phyloP scores from a whole-genome alignment of 2,888 invertebrate species.

The Oligia fasciuncula region DNA sequence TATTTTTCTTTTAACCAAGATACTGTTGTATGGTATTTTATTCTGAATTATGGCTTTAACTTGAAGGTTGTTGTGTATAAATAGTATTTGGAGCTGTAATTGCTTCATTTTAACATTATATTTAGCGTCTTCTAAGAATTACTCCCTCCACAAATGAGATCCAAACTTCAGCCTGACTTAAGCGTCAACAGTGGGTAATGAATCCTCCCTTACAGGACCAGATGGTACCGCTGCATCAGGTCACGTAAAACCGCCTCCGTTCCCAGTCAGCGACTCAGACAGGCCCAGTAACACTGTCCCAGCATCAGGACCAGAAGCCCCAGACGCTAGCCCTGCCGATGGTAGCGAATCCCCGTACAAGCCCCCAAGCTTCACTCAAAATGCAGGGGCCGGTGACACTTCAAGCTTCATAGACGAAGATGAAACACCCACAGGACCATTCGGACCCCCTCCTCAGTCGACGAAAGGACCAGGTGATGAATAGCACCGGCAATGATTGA shows the following conservation, averaged over 20 bases:
- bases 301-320: constrained; percentile 64
- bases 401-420: constrained; percentile 81
- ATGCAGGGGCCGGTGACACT: constrained; percentile 68
- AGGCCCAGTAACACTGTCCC: constrained; percentile 71
- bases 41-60: no score
- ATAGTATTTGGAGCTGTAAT: background rate
- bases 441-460: constrained; percentile 80
- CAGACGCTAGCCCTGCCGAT: constrained; percentile 64
- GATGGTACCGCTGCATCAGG: constrained; percentile 90
- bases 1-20: no score
- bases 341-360: constrained; percentile 62
- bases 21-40: no score
- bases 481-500: constrained; percentile 85
- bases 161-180: no score
- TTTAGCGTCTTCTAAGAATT: background rate
- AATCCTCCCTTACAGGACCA: constrained; percentile 74
- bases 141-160: no score
- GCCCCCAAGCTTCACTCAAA: constrained; percentile 66
- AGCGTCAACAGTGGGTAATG: background rate
- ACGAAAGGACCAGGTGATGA: constrained; percentile 88
- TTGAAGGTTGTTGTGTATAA: no score
- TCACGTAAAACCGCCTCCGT: constrained; percentile 88
- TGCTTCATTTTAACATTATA: background rate
- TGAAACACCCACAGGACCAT: constrained; percentile 77
- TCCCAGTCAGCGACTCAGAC: constrained; percentile 80